These are phyloP conservation scores for Solea senegalensis DNA, from an alignment of 2,113 vertebrate species.

Conservation along the genomic window DNA sequence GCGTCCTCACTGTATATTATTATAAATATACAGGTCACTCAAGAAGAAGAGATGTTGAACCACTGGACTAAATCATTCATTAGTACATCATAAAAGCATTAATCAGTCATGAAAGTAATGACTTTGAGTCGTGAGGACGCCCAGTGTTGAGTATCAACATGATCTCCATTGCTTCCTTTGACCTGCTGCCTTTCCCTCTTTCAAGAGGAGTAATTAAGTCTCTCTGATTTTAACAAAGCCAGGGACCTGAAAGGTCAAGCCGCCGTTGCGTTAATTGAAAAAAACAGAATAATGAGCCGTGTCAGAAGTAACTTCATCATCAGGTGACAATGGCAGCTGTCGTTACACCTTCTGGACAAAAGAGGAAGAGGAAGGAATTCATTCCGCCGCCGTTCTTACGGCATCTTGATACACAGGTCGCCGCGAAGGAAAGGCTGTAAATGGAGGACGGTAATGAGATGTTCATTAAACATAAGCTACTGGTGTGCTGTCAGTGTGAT, in stretches of 20 bases:
- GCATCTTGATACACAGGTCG: not conserved
- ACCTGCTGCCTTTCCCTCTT: not conserved
- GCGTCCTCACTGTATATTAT: no score
- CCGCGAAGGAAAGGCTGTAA: not conserved
- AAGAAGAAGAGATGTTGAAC: no score
- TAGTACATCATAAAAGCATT: no score
- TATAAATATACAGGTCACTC: no score
- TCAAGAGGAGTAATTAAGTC: constrained; percentile 31
- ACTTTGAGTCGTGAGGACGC: no score
- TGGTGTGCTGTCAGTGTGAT: no score
- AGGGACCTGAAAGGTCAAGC: constrained; percentile 34
- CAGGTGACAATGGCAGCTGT: constrained; percentile 10
- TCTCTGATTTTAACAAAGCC: constrained; percentile 38
- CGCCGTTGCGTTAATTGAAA: constrained; percentile 15
- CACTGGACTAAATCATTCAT: no score
- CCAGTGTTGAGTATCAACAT: no score
- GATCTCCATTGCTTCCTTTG: not conserved
- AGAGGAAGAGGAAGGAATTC: constrained; percentile 12
- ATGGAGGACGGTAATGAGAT: constrained; percentile 30
- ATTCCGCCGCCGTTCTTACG: not conserved
- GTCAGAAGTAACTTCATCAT: constrained; percentile 24
- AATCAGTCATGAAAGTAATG: no score
- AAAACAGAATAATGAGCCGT: constrained; percentile 43
- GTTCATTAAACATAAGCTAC: no score
- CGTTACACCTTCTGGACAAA: constrained; percentile 22